Evolutionary conservation across 2,797 vertebrate species (phyloP), one percentile per base, ranked within the genome.

Genomic region (Molossus molossus): DNA sequence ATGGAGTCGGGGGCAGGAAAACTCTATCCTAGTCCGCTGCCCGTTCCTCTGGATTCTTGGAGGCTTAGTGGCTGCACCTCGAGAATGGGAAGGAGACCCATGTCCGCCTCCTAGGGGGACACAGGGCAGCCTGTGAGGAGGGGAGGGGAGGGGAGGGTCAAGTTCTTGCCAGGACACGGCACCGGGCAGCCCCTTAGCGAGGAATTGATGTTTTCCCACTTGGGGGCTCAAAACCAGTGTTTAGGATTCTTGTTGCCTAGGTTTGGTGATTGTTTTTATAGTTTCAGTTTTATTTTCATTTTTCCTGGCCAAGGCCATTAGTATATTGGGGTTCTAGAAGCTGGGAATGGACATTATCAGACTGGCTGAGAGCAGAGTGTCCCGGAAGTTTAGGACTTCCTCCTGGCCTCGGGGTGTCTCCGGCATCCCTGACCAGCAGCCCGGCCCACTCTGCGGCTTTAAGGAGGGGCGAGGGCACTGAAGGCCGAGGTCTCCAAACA

Each of bases 141-240:
- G 33, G 33, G 33, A 33, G 33, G 48, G 69, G 79, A 20, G 23
- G 48, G 48, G 4, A 18, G 8, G 18, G 2, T 27, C 17, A 23
- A 0, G 29, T 45, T 67, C 69, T 69, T 1, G 0, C 23, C 2
- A 1, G 45, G 64, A n/a, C 12, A 1, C 21, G 88, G 45, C 20
- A 9, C 9, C 3, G 20, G 5, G 50, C 33, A 23, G 10, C 18
- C 33, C 25, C 33, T 33, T 4, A 27, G 14, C 2, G 21, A 87
- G 37, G 23, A 45, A 3, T 37, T 50, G 23, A 3, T 62, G 6
- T 29, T 87, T 87, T 85, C 86, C 12, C n/a, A 33, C 79, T n/a
- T 15, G 25, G 25, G 27, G 58, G 9, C 64, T 45, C 83, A 29
- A 94, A 65, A 62, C 50, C 27, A 58, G 0, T 12, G 20, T 77